Conservation (phyloP, 1,140 invertebrate species). For the Brachionus rotundiformis region DNA sequence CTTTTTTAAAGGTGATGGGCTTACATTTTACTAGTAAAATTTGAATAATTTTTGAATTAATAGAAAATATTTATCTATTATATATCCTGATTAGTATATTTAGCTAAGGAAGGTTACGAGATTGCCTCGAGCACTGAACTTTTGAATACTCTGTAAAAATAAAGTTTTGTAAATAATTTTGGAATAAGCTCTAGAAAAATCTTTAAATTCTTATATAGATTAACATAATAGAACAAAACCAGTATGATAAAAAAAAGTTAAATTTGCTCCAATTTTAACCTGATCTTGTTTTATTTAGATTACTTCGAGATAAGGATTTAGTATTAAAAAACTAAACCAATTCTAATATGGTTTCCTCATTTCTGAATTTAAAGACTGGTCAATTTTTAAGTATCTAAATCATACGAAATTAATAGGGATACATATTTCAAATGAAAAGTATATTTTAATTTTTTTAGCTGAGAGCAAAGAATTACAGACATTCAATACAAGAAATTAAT, state of each 20-base stretch:
- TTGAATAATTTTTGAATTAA: not conserved
- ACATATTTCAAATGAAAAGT: not conserved
- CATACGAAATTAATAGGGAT: not conserved
- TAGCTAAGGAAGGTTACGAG: not conserved
- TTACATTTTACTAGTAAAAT: not conserved
- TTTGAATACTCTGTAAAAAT: not conserved
- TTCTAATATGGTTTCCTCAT: not conserved
- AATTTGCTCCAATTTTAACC: not conserved
- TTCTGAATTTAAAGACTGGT: not conserved
- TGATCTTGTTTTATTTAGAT: constrained; percentile 4
- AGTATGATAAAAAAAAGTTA: not conserved
- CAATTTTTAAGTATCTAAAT: not conserved
- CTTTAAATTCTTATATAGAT: not conserved
- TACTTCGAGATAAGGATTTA: not conserved
- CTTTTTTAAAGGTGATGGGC: not conserved
- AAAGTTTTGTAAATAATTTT: not conserved
- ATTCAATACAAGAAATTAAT: not conserved
- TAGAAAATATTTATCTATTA: not conserved
- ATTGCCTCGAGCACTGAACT: not conserved
- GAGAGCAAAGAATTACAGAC: not conserved
- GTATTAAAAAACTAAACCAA: not conserved
- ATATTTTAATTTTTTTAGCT: not conserved
- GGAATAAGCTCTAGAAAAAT: not conserved
- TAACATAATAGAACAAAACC: not conserved
- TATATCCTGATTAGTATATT: not conserved